Evolutionary conservation across 2,797 vertebrate species (phyloP).

Genomic region (Cossypha dichroa): DNA sequence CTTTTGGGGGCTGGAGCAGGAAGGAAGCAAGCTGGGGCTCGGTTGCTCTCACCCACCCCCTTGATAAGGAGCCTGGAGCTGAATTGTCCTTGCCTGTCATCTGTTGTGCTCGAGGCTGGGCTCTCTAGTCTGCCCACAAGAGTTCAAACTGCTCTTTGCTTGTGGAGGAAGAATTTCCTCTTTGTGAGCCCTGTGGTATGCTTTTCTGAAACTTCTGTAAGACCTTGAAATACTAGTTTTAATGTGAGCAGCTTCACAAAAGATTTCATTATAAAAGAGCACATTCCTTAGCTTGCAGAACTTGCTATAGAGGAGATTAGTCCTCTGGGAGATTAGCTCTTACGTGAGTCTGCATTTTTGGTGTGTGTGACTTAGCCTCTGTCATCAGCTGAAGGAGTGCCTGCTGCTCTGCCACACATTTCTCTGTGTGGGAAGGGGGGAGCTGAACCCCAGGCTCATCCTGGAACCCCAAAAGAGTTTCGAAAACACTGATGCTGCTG

Average conservation of each 20-base stretch:
- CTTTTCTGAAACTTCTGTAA: background rate
- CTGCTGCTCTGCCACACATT: background rate
- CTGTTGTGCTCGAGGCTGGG: background rate
- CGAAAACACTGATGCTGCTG: background rate
- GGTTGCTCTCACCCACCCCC: background rate
- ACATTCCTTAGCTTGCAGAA: background rate
- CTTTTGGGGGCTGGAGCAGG: background rate
- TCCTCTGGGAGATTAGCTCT: background rate
- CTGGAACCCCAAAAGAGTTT: background rate
- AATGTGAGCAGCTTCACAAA: background rate
- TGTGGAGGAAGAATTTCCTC: background rate
- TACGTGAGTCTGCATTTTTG: background rate
- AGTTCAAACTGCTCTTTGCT: background rate
- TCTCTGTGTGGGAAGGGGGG: background rate
- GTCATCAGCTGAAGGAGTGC: background rate
- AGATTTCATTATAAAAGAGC: constrained; percentile 1
- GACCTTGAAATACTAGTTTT: constrained; percentile 34
- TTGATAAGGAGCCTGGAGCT: background rate
- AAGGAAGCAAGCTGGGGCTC: background rate
- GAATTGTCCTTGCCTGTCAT: background rate
- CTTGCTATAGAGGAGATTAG: constrained; percentile 6
- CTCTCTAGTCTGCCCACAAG: background rate
- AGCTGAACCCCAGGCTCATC: background rate
- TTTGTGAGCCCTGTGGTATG: background rate
- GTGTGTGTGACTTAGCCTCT: background rate